Conservation (phyloP, 2,797 vertebrate genomes). For the Propithecus deckenii region DNA sequence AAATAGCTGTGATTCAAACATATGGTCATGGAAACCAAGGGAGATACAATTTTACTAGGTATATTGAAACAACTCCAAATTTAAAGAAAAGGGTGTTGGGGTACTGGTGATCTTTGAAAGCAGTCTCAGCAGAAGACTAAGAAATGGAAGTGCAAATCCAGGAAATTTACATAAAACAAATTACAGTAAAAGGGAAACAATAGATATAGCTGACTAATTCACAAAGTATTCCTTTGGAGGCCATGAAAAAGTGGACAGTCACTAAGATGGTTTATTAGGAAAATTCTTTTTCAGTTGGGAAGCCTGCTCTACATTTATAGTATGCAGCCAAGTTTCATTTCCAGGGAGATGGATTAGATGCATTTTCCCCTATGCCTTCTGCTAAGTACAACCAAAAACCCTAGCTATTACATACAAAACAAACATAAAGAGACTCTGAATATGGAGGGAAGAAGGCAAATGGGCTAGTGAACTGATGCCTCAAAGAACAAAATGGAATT, state of each 20-base stretch:
- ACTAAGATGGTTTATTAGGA: not conserved
- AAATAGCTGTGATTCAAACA: slow-evolving; percentile 32
- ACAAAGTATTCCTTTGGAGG: not conserved
- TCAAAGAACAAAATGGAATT: not conserved
- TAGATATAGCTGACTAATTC: slow-evolving; percentile 1
- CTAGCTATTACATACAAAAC: not conserved
- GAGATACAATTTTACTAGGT: not conserved
- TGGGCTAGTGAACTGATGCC: not conserved
- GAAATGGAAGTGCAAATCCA: not conserved
- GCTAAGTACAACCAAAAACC: not conserved
- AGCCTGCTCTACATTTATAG: not conserved
- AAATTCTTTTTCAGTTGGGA: not conserved
- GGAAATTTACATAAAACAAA: slow-evolving; percentile 11
- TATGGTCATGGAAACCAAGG: not conserved
- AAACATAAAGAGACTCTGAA: not conserved
- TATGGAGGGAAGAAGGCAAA: not conserved
- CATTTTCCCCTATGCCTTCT: not conserved
- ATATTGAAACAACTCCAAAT: not conserved
- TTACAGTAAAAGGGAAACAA: not conserved
- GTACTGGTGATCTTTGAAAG: not conserved
- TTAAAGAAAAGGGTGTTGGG: not conserved
- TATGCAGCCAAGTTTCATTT: not conserved
- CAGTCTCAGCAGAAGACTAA: not conserved
- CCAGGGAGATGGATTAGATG: not conserved
- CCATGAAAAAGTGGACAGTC: not conserved